A percentile compares a stretch with the other conserved stretches of the same genome.
Conservation (phyloP, 1,140 invertebrate species). For the Capitella teleta region DNA sequence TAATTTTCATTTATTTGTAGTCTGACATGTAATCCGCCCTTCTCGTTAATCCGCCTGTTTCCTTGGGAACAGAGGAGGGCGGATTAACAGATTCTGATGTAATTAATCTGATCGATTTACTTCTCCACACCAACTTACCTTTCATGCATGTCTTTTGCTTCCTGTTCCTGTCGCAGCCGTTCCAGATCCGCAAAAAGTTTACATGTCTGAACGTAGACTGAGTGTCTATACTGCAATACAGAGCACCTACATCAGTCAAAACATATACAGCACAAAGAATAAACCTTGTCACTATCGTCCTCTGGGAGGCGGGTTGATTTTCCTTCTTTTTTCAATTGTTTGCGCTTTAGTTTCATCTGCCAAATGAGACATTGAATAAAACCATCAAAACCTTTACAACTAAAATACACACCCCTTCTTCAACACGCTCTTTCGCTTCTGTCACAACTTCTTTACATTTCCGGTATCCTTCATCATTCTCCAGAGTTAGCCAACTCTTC, state of each 20-base stretch:
- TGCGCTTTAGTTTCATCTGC: conserved; percentile 85
- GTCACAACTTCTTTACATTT: conserved; percentile 94
- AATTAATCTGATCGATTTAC: too few relatives aligned
- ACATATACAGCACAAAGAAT: not conserved
- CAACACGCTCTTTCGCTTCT: conserved; percentile 86
- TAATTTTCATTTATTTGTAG: too few relatives aligned
- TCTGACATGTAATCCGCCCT: too few relatives aligned
- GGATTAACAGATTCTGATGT: too few relatives aligned
- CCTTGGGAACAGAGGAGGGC: too few relatives aligned
- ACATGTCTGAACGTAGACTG: conserved; percentile 94
- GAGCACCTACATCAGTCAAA: not conserved
- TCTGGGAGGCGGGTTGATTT: conserved; percentile 72
- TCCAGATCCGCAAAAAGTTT: conserved; percentile 96
- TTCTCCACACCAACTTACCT: too few relatives aligned
- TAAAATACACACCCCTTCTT: conserved; percentile 68
- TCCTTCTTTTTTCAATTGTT: conserved; percentile 88
- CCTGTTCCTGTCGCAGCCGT: conserved; percentile 56
- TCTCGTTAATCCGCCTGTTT: too few relatives aligned
- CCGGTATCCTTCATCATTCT: conserved; percentile 85
- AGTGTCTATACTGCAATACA: conserved; percentile 66
- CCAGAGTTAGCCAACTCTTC: conserved; percentile 89
- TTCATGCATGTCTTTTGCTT: conserved; percentile 82
- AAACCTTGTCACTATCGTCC: conserved; percentile 69
- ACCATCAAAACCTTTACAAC: too few relatives aligned
- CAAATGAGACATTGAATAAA: too few relatives aligned